These are phyloP conservation scores for Polyergus mexicanus DNA, from an alignment of 1,140 invertebrate genomes.

Conservation along the genomic window DNA sequence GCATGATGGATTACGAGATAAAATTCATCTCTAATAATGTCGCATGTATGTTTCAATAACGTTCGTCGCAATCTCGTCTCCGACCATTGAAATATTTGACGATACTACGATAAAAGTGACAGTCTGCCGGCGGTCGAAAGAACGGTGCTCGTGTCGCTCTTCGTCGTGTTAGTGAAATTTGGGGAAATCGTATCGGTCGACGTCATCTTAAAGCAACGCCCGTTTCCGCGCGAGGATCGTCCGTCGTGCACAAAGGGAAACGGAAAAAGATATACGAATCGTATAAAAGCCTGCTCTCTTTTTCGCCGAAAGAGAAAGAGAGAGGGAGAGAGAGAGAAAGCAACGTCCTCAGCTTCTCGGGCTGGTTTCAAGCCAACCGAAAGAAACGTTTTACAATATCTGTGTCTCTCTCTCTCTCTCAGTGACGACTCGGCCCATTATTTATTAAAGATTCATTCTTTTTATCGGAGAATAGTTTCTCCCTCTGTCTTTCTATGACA, in stretches of 20 bases:
- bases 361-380: constrained; percentile 59
- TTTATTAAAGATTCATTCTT: constrained; percentile 77
- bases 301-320: neutral
- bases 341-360: constrained; percentile 59
- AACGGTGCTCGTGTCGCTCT: neutral
- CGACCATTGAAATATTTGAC: neutral
- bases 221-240: constrained; percentile 43
- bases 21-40: constrained; percentile 31
- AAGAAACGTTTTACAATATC: constrained; percentile 72
- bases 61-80: neutral
- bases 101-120: too few species aligned
- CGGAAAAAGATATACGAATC: constrained; percentile 23
- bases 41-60: neutral
- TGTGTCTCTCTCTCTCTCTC: constrained; percentile 8
- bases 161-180: constrained; percentile 15
- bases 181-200: constrained; percentile 28
- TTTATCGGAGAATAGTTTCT: constrained; percentile 73
- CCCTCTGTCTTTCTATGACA: constrained; percentile 37
- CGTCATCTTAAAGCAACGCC: constrained; percentile 32
- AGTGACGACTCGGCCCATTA: constrained; percentile 68
- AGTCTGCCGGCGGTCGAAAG: neutral
- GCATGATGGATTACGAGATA: constrained; percentile 11
- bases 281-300: constrained; percentile 57
- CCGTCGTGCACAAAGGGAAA: constrained; percentile 1
- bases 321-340: too few species aligned